Conservation (phyloP, 2,797 vertebrate species). For the Streptopelia turtur region DNA sequence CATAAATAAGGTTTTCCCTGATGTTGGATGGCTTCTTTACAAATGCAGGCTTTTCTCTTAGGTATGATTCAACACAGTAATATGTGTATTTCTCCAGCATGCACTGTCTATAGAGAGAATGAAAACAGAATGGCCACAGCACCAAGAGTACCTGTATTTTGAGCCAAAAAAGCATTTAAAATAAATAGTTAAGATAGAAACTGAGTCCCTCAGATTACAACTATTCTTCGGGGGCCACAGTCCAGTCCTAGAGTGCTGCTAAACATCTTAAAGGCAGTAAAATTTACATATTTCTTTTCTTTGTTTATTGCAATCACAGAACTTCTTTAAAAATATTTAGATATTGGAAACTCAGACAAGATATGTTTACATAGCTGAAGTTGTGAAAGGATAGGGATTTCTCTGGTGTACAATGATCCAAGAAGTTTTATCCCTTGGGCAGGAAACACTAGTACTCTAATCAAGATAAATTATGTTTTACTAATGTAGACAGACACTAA, state of each 20-base stretch:
- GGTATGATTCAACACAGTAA: not conserved
- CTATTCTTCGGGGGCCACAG: not conserved
- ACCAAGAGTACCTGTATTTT: not conserved
- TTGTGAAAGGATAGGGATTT: not conserved
- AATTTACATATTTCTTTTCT: not conserved
- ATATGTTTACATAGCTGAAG: slow-evolving; percentile 14
- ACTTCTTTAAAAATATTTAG: slow-evolving; percentile 10
- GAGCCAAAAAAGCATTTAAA: not conserved
- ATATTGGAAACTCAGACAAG: not conserved
- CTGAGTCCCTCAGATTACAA: not conserved
- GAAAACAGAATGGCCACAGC: not conserved
- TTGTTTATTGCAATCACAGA: slow-evolving; percentile 7
- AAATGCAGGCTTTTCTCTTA: not conserved
- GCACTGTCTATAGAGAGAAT: not conserved
- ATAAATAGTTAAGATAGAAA: not conserved
- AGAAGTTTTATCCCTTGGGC: not conserved
- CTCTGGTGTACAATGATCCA: not conserved
- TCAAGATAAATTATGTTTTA: not conserved
- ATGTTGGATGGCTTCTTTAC: not conserved
- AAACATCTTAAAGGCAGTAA: not conserved
- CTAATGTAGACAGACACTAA: not conserved
- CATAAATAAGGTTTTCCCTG: not conserved
- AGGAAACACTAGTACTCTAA: not conserved
- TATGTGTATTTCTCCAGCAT: not conserved
- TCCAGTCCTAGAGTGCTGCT: not conserved